Percentiles rank a stretch among this genome's conserved stretches.
Evolutionary conservation across 1,140 invertebrate genomes (phyloP).

Genomic region (Drosophila ercepeae): DNA sequence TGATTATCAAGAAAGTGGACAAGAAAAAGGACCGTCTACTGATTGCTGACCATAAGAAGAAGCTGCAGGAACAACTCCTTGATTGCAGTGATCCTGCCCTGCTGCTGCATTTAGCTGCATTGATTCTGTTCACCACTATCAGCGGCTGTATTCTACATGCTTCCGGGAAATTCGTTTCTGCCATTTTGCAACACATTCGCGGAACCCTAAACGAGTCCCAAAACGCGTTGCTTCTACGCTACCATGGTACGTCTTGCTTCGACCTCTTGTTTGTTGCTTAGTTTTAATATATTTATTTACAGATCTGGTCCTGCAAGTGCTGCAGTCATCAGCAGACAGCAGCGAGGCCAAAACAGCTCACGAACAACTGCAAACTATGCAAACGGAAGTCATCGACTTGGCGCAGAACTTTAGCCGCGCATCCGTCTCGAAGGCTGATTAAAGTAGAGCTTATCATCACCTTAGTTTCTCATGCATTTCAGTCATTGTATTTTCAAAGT

Average conservation of each 20-base stretch:
- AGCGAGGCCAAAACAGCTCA: slow-evolving; percentile 83
- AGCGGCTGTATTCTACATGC: slow-evolving; percentile 94
- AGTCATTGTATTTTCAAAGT: slow-evolving; percentile 5
- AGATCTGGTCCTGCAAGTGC: slow-evolving; percentile 88
- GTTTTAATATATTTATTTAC: slow-evolving; percentile 1
- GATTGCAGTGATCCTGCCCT: slow-evolving; percentile 91
- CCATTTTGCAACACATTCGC: slow-evolving; percentile 90
- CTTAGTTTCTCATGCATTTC: not conserved
- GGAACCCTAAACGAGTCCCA: slow-evolving; percentile 87
- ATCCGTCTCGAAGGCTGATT: slow-evolving; percentile 72
- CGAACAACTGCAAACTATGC: slow-evolving; percentile 79
- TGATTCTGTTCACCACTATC: slow-evolving; percentile 92
- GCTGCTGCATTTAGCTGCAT: slow-evolving; percentile 91
- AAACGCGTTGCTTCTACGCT: slow-evolving; percentile 87
- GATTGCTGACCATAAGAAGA: slow-evolving; percentile 91
- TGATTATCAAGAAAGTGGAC: slow-evolving; percentile 94
- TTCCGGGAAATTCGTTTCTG: slow-evolving; percentile 94
- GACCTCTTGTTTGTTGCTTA: not conserved
- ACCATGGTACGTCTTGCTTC: slow-evolving; percentile 89
- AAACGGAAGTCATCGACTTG: slow-evolving; percentile 85
- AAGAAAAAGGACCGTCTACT: slow-evolving; percentile 93
- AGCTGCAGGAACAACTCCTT: slow-evolving; percentile 91
- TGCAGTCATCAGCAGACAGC: slow-evolving; percentile 83
- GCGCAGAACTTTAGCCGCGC: slow-evolving; percentile 85
- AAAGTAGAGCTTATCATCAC: not conserved